These are phyloP conservation scores for Tautogolabrus adspersus DNA, from an alignment of 2,113 vertebrate species.

Conservation along the genomic window DNA sequence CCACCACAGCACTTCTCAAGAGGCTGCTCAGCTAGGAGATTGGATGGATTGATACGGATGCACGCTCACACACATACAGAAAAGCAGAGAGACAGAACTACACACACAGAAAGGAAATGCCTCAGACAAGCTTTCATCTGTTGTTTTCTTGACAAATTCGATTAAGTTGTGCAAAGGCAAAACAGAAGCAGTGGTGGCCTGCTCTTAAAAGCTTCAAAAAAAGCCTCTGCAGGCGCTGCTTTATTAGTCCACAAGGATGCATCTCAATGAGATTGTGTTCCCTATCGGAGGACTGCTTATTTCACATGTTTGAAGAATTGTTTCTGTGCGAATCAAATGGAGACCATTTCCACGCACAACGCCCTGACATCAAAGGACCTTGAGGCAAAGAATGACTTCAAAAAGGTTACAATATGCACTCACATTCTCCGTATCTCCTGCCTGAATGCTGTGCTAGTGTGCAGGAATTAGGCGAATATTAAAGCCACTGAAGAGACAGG, in stretches of 20 bases:
- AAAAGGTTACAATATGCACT: constrained; percentile 37
- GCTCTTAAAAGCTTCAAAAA: constrained; percentile 59
- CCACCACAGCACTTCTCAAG: constrained; percentile 66
- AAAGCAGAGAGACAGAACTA: neutral
- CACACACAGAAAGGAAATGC: constrained; percentile 54
- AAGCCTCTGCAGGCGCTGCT: constrained; percentile 31
- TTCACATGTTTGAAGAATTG: constrained; percentile 24
- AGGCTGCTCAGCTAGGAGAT: constrained; percentile 53
- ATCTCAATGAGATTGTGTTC: constrained; percentile 39
- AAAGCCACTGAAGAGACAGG: constrained; percentile 40
- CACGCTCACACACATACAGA: constrained; percentile 14
- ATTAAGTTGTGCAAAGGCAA: constrained; percentile 67
- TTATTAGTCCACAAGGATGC: constrained; percentile 39
- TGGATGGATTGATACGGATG: constrained; percentile 68
- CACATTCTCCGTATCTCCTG: constrained; percentile 13
- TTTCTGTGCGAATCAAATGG: constrained; percentile 21
- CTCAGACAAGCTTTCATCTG: constrained; percentile 74
- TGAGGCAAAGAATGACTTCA: constrained; percentile 41
- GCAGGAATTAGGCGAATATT: constrained; percentile 53
- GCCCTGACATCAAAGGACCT: constrained; percentile 45
- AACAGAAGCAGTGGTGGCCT: constrained; percentile 51
- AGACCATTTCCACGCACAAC: neutral
- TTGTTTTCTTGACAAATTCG: constrained; percentile 75
- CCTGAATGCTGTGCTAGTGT: constrained; percentile 5
- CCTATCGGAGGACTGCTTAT: constrained; percentile 1